Evolutionary conservation across 2,888 invertebrate genomes (phyloP), one percentile per base, ranked within the genome.

Genomic region (Lasiommata megera): DNA sequence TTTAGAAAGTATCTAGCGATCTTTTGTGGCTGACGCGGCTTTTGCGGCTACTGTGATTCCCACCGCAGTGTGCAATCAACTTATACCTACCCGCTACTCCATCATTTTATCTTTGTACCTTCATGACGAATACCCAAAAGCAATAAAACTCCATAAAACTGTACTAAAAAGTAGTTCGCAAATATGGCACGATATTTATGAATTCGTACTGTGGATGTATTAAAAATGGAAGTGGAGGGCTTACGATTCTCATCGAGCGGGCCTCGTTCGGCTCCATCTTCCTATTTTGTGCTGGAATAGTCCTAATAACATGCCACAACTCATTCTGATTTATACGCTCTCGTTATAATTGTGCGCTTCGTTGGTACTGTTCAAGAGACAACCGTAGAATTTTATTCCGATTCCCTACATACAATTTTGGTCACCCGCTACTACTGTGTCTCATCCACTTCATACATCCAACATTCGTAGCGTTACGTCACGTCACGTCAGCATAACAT

Each of bases 321-420:
- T 89, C 90, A 88, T 87, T 84, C 86, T 90, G 91, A 91, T 91
- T 91, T 89, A 91, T 90, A 79, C 83, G 78, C 76, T 82, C 90
- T 89, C 88, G 86, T 89, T 90, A 89, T 88, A 89, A 88, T 88
- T 88, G 89, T 81, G 79, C 88, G 89, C 88, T 84, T 78, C 81
- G 86, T 77, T 86, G 86, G 81, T 51, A 51, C 38, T 1, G 38
- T 51, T 51, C 29, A 40, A 51, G 51, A 51, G 51, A 38, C 38
- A 14, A 38, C 6, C 11, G 38, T 16, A 7, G 28, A 51, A 38
- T 7, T 16, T 9, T 16, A 7, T 38, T 1, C n/a, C 5, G 28
- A 38, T 40, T 16, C 14, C 16, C 1, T 14, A 29, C 38, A 23
- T 11, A 16, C 17, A 34, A 34, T 14, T 6, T 14, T 14, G 12